phyloP scores from a whole-genome alignment of 2,888 invertebrate species.

The Octonoba sinensis region DNA sequence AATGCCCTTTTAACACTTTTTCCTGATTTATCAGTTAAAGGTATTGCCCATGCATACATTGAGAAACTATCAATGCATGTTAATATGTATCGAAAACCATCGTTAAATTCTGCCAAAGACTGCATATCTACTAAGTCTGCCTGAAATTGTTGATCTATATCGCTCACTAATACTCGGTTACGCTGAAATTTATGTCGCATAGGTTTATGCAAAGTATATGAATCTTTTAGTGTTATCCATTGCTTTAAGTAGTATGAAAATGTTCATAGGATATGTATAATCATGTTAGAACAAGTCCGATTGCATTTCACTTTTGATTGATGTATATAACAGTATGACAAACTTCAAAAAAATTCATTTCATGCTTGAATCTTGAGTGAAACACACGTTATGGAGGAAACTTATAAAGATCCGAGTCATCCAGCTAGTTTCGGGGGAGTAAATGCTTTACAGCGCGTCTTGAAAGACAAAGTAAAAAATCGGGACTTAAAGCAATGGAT shows the following conservation, averaged over 20 bases:
- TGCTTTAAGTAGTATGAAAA: not conserved
- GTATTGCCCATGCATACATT: slow-evolving; percentile 66
- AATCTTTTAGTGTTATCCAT: not conserved
- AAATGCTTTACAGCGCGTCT: no score
- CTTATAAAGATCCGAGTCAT: no score
- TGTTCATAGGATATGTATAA: not conserved
- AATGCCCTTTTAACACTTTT: slow-evolving; percentile 60
- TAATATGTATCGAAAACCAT: slow-evolving; percentile 66
- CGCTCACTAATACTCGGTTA: not conserved
- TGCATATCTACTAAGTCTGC: slow-evolving; percentile 66
- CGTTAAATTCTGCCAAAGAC: slow-evolving; percentile 59
- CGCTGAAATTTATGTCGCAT: not conserved
- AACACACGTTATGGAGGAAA: no score
- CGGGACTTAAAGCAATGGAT: not conserved
- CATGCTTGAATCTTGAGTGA: no score
- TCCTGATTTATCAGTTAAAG: slow-evolving; percentile 66
- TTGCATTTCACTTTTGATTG: no score
- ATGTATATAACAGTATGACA: no score
- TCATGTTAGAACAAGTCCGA: not conserved
- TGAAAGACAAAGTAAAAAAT: no score
- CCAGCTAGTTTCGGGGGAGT: no score
- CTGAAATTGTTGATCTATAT: slow-evolving; percentile 66
- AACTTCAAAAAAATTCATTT: no score
- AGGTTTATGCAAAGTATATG: not conserved
- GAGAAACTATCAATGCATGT: slow-evolving; percentile 67